phyloP scores from a whole-genome alignment of 2,797 vertebrate genomes.

The Trichosurus vulpecula region DNA sequence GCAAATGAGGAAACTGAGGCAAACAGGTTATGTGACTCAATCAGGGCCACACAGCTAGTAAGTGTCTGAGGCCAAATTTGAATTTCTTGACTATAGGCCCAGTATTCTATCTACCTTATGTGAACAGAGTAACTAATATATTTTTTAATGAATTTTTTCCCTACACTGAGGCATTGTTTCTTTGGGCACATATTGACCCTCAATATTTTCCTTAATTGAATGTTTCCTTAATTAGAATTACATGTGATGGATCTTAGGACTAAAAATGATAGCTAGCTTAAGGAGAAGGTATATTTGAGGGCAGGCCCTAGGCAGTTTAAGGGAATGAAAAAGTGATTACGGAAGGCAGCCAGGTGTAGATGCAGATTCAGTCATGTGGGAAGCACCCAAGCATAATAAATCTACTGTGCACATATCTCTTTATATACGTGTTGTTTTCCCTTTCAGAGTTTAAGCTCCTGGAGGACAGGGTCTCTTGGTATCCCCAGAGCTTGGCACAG shows the following conservation, averaged over 20 bases:
- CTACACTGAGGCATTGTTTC: not conserved
- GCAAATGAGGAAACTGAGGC: not conserved
- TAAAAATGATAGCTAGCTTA: slow-evolving; percentile 37
- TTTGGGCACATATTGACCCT: slow-evolving; percentile 31
- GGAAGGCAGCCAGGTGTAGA: not conserved
- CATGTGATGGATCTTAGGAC: not conserved
- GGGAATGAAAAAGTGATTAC: slow-evolving; percentile 6
- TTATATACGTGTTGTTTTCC: not conserved
- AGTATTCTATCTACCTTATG: not conserved
- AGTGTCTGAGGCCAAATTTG: not conserved
- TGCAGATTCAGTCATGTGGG: not conserved
- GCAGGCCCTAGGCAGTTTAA: not conserved
- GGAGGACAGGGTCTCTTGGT: not conserved
- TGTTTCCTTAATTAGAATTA: slow-evolving; percentile 39
- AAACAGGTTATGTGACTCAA: not conserved
- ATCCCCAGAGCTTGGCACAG: not conserved
- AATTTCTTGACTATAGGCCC: not conserved
- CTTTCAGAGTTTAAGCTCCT: not conserved
- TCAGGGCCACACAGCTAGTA: not conserved
- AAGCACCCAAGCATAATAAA: not conserved
- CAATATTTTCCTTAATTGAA: slow-evolving; percentile 18
- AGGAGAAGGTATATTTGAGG: slow-evolving; percentile 3
- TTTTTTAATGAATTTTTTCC: not conserved
- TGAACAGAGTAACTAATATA: too few species aligned
- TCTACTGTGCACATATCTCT: not conserved